phyloP scores from a whole-genome alignment of 2,113 vertebrate species.

The Nicator chloris region DNA sequence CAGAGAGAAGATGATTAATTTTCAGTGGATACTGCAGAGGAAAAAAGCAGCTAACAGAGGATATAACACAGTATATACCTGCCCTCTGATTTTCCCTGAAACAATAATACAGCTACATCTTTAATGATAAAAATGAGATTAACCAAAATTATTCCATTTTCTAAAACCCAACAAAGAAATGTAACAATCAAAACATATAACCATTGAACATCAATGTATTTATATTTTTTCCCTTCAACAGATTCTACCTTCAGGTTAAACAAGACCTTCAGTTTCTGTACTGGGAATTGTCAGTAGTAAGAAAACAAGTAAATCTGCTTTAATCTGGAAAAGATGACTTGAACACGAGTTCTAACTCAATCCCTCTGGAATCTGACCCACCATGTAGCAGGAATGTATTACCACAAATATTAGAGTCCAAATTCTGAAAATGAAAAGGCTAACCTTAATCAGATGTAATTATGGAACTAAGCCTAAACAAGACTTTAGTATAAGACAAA shows the following conservation, averaged over 20 bases:
- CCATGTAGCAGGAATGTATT: background rate
- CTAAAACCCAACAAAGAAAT: background rate
- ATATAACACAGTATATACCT: background rate
- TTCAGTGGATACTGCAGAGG: background rate
- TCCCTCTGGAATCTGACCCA: background rate
- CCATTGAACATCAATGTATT: background rate
- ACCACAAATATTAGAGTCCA: background rate
- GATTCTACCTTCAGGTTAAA: background rate
- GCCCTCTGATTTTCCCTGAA: background rate
- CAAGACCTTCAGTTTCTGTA: background rate
- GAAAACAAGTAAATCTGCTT: background rate
- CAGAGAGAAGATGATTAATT: background rate
- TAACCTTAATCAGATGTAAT: background rate
- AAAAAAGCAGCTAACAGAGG: background rate
- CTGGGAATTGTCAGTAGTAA: background rate
- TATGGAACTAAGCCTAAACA: background rate
- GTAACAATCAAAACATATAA: background rate
- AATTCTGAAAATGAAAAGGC: background rate
- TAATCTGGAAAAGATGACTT: background rate
- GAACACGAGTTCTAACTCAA: background rate
- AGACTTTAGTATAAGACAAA: background rate
- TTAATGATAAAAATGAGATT: background rate
- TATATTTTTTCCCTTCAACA: background rate
- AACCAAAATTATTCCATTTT: background rate
- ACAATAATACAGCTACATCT: background rate